Evolutionary conservation across 2,888 invertebrate genomes (phyloP).

Genomic region (Augochlorella aurata): DNA sequence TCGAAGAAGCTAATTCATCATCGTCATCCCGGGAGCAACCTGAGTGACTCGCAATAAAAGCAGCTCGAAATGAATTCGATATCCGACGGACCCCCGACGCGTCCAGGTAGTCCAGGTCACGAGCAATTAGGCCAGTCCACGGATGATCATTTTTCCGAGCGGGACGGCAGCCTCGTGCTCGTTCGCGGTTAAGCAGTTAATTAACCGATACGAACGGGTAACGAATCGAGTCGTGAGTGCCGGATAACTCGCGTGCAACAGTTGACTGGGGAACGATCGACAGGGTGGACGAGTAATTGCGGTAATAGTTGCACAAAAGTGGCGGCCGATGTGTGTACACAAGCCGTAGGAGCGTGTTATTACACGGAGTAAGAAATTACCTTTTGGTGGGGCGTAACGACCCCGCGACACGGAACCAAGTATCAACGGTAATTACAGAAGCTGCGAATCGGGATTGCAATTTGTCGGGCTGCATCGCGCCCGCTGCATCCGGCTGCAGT

Average conservation of each 20-base stretch:
- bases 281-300: constrained; percentile 43
- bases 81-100: neutral
- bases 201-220: constrained; percentile 37
- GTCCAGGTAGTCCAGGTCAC: neutral
- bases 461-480: constrained; percentile 25
- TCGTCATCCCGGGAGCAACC: too few relatives aligned
- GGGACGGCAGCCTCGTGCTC: neutral
- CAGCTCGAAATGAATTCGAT: neutral
- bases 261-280: constrained; percentile 47
- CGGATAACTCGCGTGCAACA: constrained; percentile 49
- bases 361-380: constrained; percentile 55
- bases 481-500: neutral
- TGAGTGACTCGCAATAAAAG: neutral
- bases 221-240: constrained; percentile 29
- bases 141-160: constrained; percentile 10
- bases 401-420: constrained; percentile 43
- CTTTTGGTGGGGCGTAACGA: constrained; percentile 48
- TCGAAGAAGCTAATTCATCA: neutral
- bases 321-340: constrained; percentile 45
- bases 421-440: constrained; percentile 47
- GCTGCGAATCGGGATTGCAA: constrained; percentile 46
- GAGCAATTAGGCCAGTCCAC: neutral
- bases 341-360: constrained; percentile 41
- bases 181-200: constrained; percentile 11
- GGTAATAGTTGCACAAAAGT: constrained; percentile 53